Evolutionary conservation across 1,140 invertebrate species (phyloP).

Genomic region (Telenomus remus): DNA sequence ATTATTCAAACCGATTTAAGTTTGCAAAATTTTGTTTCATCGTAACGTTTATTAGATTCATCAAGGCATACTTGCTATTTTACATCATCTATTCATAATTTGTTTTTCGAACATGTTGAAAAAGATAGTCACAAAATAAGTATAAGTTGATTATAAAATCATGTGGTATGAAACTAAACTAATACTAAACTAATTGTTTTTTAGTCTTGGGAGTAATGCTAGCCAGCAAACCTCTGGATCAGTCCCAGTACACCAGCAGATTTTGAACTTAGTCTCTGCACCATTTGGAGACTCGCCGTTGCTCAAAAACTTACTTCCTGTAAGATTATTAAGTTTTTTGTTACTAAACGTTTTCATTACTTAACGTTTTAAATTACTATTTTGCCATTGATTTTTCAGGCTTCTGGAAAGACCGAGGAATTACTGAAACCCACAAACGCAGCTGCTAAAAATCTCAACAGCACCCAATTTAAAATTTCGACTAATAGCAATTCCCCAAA

Average conservation of each 20-base stretch:
- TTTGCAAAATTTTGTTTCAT: too few species aligned
- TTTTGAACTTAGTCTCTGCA: constrained; percentile 81
- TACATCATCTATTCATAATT: too few species aligned
- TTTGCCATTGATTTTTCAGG: constrained; percentile 64
- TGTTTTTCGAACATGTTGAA: too few species aligned
- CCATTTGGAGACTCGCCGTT: constrained; percentile 88
- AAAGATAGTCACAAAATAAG: too few species aligned
- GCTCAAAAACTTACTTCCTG: constrained; percentile 82
- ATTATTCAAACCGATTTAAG: too few species aligned
- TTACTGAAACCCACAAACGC: constrained; percentile 85
- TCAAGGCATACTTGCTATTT: too few species aligned
- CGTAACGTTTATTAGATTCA: too few species aligned
- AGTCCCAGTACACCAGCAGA: constrained; percentile 80
- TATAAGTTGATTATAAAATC: too few species aligned
- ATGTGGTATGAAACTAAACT: too few species aligned
- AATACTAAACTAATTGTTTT: too few species aligned
- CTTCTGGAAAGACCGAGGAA: constrained; percentile 80
- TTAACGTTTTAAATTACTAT: too few species aligned
- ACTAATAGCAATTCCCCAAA: constrained; percentile 76
- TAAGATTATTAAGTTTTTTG: constrained; percentile 61
- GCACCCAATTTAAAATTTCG: constrained; percentile 79
- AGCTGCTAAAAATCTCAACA: constrained; percentile 77
- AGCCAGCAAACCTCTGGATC: constrained; percentile 66
- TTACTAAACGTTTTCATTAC: not conserved
- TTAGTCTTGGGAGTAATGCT: constrained; percentile 62